Base-by-base conservation (phyloP, 2,113 vertebrate genomes). In the Sinocyclocheilus anshuiensis region DNA sequence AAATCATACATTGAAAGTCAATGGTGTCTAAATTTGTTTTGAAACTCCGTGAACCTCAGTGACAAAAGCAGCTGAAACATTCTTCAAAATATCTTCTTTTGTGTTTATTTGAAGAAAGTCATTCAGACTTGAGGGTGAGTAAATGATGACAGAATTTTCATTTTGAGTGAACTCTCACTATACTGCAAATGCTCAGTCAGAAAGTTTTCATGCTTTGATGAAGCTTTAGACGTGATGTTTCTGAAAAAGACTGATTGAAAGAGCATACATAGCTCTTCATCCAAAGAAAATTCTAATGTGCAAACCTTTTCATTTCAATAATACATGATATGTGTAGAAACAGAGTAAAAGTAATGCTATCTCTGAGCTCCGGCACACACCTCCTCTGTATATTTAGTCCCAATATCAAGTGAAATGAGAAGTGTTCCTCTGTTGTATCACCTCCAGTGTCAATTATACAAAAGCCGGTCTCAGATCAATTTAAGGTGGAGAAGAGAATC, bases 401-500 rank as follows among this genome's bases (percentile, higher is more conserved):
- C 29, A 53, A 36, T 26, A 57, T 78, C 26, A 78, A 20, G 18
- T 57, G 77, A 78, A 57, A 45, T 81, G 13, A 81, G 57, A 81
- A 7, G 33, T 29, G 33, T 55, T 77, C 48, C 45, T 77, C 45
- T 53, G 6, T 65, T 65, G 36, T 45, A 24, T 65, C 22, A 24
- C 57, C 57, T 81, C 33, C 22, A 22, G 57, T 63, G 55, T 42
- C 78, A 81, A 61, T 81, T 81, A 81, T 42, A 26, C 57, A 81
- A 45, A 63, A 24, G 18, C 55, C 22, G 8, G 7, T 63, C 33
- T 63, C 59, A 81, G 33, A 63, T 45, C 33, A 61, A 42, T 81
- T 63, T 65, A 81, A 81, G 78, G 57, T 63, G 36, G 76, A 50
- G 76, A 77, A 77, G 76, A 77, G 76, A 77, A 57, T 53, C 22